A percentile compares a stretch with the other conserved stretches of the same genome.
phyloP scores from a whole-genome alignment of 2,888 invertebrate genomes.

The Melanostoma mellinum region DNA sequence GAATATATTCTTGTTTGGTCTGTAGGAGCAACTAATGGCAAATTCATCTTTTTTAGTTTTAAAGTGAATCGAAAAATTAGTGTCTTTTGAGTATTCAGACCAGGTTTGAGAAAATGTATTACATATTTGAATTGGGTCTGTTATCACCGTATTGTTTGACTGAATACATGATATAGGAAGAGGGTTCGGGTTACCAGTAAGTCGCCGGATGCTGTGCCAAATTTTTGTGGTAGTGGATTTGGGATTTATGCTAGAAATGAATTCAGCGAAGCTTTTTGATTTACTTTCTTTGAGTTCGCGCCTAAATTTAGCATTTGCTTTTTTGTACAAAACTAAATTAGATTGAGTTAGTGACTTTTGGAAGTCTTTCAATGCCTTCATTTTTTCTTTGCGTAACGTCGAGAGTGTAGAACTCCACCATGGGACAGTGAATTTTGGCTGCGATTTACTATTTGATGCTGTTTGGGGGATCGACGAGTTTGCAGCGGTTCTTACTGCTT shows the following conservation, averaged over 20 bases:
- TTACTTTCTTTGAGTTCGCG: too few relatives aligned
- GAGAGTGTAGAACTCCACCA: conserved; percentile 12
- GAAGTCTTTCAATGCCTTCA: conserved; percentile 21
- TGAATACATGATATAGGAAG: too few relatives aligned
- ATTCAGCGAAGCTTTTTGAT: too few relatives aligned
- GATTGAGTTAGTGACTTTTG: too few relatives aligned
- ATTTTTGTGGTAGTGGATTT: background rate
- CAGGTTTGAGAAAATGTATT: conserved; percentile 10
- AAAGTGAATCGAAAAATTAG: background rate
- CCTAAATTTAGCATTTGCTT: too few relatives aligned
- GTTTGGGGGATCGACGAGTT: conserved; percentile 16
- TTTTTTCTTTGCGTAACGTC: conserved; percentile 15
- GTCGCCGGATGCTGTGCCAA: background rate
- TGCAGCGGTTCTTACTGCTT: too few relatives aligned
- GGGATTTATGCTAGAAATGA: too few relatives aligned
- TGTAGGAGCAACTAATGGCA: background rate
- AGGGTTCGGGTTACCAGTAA: too few relatives aligned
- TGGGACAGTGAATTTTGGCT: background rate
- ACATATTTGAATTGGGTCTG: too few relatives aligned
- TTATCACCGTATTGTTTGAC: too few relatives aligned
- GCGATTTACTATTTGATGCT: background rate
- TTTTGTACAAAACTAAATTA: too few relatives aligned
- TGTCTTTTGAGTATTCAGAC: conserved; percentile 15
- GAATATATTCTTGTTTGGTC: background rate
- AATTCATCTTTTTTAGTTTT: conserved; percentile 3